Percentiles rank a stretch among this genome's conserved stretches.
phyloP scores from a whole-genome alignment of 1,140 invertebrate species.

The Neodiprion pinetum region DNA sequence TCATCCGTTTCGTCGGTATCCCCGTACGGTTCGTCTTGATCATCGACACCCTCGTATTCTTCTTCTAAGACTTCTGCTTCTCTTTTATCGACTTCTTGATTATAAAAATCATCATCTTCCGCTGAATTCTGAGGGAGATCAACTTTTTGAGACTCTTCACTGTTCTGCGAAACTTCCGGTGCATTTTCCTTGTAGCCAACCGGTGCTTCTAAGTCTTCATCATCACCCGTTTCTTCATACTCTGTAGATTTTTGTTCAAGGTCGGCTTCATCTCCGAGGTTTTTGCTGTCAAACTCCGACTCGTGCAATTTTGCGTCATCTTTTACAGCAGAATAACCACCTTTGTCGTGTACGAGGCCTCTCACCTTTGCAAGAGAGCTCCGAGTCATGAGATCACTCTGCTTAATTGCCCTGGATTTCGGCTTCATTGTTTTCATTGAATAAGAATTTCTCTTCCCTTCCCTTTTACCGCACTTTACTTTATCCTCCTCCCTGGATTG shows the following conservation, averaged over 20 bases:
- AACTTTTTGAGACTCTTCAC: conserved; percentile 28
- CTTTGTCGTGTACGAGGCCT: not conserved
- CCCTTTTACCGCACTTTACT: not conserved
- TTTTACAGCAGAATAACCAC: not conserved
- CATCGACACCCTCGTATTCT: conserved; percentile 35
- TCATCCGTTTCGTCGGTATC: not conserved
- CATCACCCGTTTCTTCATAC: not conserved
- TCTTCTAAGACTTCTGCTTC: conserved; percentile 21
- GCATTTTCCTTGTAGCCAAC: not conserved
- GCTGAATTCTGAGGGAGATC: conserved; percentile 12
- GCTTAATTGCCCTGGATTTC: too few relatives aligned
- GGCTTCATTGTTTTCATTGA: not conserved
- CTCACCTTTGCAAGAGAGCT: too few relatives aligned
- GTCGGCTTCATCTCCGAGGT: conserved; percentile 6
- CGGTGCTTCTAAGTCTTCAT: not conserved
- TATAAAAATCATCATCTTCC: conserved; percentile 24
- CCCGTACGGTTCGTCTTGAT: not conserved
- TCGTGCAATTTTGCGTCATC: not conserved
- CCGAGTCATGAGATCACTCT: not conserved
- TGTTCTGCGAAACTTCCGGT: conserved; percentile 24
- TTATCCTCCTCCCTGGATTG: not conserved
- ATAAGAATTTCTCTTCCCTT: not conserved
- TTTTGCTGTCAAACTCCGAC: conserved; percentile 6
- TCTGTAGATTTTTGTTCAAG: not conserved
- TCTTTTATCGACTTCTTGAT: conserved; percentile 37